Base-by-base conservation (phyloP, 92 coral and sea anemone species). In the Paramuricea clavata region DNA sequence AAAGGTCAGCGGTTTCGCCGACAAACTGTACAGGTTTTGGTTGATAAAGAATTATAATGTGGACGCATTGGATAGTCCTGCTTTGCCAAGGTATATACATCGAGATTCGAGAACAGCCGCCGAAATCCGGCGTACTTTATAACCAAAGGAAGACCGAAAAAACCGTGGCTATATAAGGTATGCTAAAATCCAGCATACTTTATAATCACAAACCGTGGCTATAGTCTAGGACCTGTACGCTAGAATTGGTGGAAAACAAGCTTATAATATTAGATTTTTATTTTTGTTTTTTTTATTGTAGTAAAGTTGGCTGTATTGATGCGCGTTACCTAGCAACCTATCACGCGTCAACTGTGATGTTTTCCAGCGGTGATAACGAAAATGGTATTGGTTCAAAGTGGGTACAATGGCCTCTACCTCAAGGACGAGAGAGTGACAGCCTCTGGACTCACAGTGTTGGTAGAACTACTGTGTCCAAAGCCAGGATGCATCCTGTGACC, bases 371-470 rank as follows among this genome's bases (percentile, higher is more conserved):
- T 21, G 98, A 94, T 33, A 89, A 86, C 57, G 19, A 89, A 49
- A 54, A 59, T 12, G 94, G 93, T 6, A 80, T 94, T 27, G 98
- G 98, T n/a, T 67, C 49, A 28, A 94, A 92, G 35, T 94, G 95
- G 98, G 94, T 92, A 16, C 76, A 77, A n/a, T 94, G 98, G 98
- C 44, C 81, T 22, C 69, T 94, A 64, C 98, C 98, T 23, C 44
- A 50, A 13, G 83, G 78, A 13, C 91, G 98, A 50, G 91, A 92
- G 21, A 65, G 78, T 64, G 77, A 73, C 21, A 87, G 78, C 65
- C 87, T 92, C 79, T 94, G 98, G 98, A 82, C 85, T 36, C 94
- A 92, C 76, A 81, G 87, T 17, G 90, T 92, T 69, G 94, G 94
- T 13, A 77, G 49, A 30, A 19, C 64, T 7, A 75, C 43, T 33